Evolutionary conservation across 1,140 invertebrate genomes (phyloP).

Genomic region (Streblospio benedicti): DNA sequence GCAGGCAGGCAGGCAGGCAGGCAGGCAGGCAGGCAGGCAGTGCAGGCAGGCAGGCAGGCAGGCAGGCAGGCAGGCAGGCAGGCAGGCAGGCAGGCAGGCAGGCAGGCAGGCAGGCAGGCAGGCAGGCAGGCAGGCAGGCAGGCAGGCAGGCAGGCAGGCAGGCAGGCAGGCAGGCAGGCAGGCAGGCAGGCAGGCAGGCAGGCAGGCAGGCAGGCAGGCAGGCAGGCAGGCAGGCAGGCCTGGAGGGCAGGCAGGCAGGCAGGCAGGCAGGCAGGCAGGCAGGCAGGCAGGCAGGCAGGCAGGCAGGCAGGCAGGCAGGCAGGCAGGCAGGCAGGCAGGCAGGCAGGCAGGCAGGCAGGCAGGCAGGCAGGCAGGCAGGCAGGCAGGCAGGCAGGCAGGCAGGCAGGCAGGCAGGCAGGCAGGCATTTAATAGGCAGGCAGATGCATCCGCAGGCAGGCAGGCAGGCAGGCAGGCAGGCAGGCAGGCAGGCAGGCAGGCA

Average conservation of each 20-base stretch:
- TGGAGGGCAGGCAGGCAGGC: conserved; percentile 2
- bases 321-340: conserved; percentile 2
- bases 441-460: background rate
- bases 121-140: background rate
- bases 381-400: background rate
- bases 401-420: background rate
- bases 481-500: conserved; percentile 9
- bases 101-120: conserved; percentile 10
- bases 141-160: conserved; percentile 6
- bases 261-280: conserved; percentile 4
- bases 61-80: conserved; percentile 12
- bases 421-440: conserved; percentile 3
- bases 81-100: conserved; percentile 11
- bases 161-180: conserved; percentile 6
- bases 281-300: conserved; percentile 2
- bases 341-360: conserved; percentile 5
- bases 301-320: conserved; percentile 4
- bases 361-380: background rate
- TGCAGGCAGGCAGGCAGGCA: background rate
- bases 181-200: conserved; percentile 5
- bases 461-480: conserved; percentile 1
- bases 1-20: conserved; percentile 1
- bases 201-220: background rate
- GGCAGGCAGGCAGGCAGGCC: conserved; percentile 1
- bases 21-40: too few relatives aligned